Base-by-base conservation (phyloP, 2,113 vertebrate genomes). In the Rhegmatorhina hoffmannsi region DNA sequence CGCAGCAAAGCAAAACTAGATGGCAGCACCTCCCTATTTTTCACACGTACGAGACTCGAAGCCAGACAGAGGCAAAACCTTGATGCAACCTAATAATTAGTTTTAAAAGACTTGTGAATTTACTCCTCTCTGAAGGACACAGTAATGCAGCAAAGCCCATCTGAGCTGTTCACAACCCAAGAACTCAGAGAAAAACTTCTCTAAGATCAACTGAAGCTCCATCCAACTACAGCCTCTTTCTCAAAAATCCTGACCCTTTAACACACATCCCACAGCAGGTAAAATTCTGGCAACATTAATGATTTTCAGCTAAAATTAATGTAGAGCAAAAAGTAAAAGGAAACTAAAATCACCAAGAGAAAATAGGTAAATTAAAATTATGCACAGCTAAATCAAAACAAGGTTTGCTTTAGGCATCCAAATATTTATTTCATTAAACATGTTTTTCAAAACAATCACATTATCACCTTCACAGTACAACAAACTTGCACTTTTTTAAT, bases 11-110 rank as follows among this genome's bases (percentile, higher is more conserved):
- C 43, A 94, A 95, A 96, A 89, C 97, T 96, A 97, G 96, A 95
- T 96, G 96, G 97, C 97, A 98, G 96, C 96, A 97, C 84, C 56
- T 96, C 69, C 92, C 91, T 85, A 87, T 84, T 88, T 94, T 96
- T 93, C 49, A 67, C 76, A 87, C 90, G 68, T 21, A 25, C 23
- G 73, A 78, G 50, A 78, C 64, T 84, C 74, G 50, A 90, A 94
- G 77, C 17, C 73, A 90, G 67, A 81, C 0, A 3, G 36, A 74
- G 20, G 59, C 18, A 93, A 93, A 92, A 78, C 60, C 33, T 4
- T 50, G 55, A 66, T 15, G 28, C 29, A 40, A 46, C 40, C 26
- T n/a, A 58, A 58, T 24, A 58, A 62, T 8, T 13, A 34, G 23
- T 76, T 74, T 43, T 47, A 44, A 13, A 62, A 93, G 8, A 60